A percentile compares a stretch with the other conserved stretches of the same genome.
These are phyloP conservation scores for Cylindroiulus punctatus DNA, from an alignment of 2,888 invertebrate species.

Conservation along the genomic window DNA sequence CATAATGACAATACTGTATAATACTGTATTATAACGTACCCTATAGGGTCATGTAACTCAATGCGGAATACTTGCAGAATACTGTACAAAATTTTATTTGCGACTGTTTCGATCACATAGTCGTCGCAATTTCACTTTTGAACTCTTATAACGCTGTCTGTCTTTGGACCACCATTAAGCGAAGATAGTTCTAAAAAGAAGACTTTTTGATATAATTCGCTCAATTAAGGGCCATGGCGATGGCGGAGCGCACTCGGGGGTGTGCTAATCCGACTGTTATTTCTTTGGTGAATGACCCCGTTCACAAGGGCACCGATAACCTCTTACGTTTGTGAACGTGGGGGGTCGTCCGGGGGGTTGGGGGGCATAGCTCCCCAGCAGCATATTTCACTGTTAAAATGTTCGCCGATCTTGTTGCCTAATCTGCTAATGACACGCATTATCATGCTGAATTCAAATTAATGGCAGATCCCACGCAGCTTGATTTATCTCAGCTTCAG, in stretches of 20 bases:
- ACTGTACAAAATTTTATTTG: too few species aligned
- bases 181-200: not conserved
- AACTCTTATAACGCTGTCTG: too few species aligned
- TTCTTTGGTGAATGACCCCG: slow-evolving; percentile 23
- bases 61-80: too few species aligned
- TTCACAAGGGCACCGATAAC: slow-evolving; percentile 5
- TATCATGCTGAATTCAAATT: not conserved
- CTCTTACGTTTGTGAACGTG: not conserved
- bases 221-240: not conserved
- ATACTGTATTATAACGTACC: too few species aligned
- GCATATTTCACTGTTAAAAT: not conserved
- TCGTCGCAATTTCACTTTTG: too few species aligned
- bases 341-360: not conserved
- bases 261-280: not conserved
- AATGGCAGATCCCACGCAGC: slow-evolving; percentile 7
- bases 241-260: not conserved
- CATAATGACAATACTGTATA: too few species aligned
- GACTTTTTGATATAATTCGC: not conserved
- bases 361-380: not conserved
- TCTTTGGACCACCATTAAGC: too few species aligned
- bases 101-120: too few species aligned
- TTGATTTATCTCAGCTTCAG: slow-evolving; percentile 25
- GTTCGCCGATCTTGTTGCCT: not conserved
- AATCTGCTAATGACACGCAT: slow-evolving; percentile 29
- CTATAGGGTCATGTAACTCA: too few species aligned